Percentiles rank a stretch among this genome's conserved stretches.
Conservation (phyloP, 2,888 invertebrate species). For the Brenthis hecate region DNA sequence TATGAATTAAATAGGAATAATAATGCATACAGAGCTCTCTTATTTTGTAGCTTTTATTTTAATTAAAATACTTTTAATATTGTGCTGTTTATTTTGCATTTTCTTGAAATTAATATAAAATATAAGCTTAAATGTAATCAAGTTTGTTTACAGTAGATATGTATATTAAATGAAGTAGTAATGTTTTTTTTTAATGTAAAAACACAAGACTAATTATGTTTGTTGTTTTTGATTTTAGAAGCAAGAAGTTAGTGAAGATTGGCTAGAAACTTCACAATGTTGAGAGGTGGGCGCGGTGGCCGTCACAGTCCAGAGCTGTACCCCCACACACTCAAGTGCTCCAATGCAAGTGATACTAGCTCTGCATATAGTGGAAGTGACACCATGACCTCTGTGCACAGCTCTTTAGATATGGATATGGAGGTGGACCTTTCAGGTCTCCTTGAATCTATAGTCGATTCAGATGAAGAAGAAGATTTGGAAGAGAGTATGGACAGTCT, state of each 20-base stretch:
- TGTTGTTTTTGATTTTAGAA: constrained; percentile 57
- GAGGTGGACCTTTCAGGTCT: constrained; percentile 97
- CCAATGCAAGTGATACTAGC: constrained; percentile 94
- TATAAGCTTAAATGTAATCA: no score
- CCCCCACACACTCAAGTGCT: constrained; percentile 90
- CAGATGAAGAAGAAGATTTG: constrained; percentile 96
- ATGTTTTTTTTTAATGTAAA: no score
- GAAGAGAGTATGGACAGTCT: constrained; percentile 95
- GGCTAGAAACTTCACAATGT: constrained; percentile 78
- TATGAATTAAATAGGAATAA: no score
- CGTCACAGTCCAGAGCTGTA: constrained; percentile 89
- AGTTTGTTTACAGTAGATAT: no score
- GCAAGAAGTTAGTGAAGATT: constrained; percentile 61
- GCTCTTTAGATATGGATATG: constrained; percentile 88
- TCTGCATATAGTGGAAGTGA: constrained; percentile 98
- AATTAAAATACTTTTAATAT: no score
- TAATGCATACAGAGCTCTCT: no score
- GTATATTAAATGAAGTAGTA: no score
- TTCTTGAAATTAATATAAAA: no score
- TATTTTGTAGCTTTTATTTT: no score
- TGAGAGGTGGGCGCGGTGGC: constrained; percentile 83
- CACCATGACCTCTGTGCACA: constrained; percentile 96
- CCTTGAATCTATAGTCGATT: constrained; percentile 97
- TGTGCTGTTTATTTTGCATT: no score
- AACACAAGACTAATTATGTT: background rate